Evolutionary conservation across 2,888 invertebrate species (phyloP).

Genomic region (Sinhomidia bicolor): DNA sequence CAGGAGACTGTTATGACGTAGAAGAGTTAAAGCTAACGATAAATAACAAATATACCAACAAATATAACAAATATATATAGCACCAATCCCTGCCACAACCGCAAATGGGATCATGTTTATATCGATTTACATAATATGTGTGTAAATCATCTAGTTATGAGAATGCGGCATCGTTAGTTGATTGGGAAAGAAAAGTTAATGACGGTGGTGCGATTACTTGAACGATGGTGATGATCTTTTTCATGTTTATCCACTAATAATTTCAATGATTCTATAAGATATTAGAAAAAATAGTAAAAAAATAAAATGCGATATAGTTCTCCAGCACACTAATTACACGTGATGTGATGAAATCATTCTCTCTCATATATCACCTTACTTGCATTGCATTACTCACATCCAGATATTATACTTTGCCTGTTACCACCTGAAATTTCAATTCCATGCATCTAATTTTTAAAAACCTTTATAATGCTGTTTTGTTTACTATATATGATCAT

Average conservation of each 20-base stretch:
- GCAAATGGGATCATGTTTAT: background rate
- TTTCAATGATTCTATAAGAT: too few species aligned
- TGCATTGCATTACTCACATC: background rate
- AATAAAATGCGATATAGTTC: background rate
- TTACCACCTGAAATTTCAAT: slow-evolving; percentile 6
- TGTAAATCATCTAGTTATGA: slow-evolving; percentile 5
- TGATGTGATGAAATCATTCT: slow-evolving; percentile 22
- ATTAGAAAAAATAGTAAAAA: background rate
- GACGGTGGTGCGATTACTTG: background rate
- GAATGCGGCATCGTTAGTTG: slow-evolving; percentile 1
- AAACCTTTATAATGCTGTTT: background rate
- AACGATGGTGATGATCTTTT: background rate
- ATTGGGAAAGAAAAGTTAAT: background rate
- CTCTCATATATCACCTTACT: background rate
- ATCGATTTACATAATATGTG: background rate
- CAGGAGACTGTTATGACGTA: too few species aligned
- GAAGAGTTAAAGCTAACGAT: too few species aligned
- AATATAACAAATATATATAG: too few species aligned
- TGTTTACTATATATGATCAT: too few species aligned
- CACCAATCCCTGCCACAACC: background rate
- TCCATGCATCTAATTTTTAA: background rate
- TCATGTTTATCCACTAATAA: background rate
- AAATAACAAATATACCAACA: too few species aligned
- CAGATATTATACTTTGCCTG: background rate
- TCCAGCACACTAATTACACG: slow-evolving; percentile 40